Conservation (phyloP, 2,113 vertebrate genomes). For the Carlito syrichta region DNA sequence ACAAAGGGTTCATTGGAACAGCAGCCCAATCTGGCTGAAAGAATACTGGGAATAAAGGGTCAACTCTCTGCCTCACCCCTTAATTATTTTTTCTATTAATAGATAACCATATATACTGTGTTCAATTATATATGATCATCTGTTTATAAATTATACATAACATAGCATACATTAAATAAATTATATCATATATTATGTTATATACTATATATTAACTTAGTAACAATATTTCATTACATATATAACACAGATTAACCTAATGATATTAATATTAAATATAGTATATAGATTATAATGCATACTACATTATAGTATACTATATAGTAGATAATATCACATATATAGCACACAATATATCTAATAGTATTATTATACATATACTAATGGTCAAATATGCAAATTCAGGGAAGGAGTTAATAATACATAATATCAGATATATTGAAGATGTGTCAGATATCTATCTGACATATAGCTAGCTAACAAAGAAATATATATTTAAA, state of each 20-base stretch:
- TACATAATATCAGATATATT: background rate
- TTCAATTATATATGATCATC: background rate
- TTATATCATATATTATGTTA: background rate
- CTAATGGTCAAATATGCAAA: background rate
- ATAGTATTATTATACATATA: background rate
- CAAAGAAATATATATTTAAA: background rate
- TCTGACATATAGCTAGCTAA: background rate
- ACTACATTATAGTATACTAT: background rate
- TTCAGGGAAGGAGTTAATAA: background rate
- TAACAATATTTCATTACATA: background rate
- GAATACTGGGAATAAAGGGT: background rate
- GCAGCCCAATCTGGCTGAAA: background rate
- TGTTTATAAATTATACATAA: background rate
- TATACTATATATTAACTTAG: background rate
- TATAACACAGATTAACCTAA: background rate
- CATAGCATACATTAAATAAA: background rate
- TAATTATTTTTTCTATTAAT: background rate
- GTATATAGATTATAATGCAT: background rate
- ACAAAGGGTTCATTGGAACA: background rate
- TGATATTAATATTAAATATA: background rate
- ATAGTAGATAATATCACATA: background rate
- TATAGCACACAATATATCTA: background rate
- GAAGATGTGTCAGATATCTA: background rate
- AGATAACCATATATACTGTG: background rate
- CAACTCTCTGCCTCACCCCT: background rate